Evolutionary conservation across 1,140 invertebrate species (phyloP).

Genomic region (Nomia melanderi): DNA sequence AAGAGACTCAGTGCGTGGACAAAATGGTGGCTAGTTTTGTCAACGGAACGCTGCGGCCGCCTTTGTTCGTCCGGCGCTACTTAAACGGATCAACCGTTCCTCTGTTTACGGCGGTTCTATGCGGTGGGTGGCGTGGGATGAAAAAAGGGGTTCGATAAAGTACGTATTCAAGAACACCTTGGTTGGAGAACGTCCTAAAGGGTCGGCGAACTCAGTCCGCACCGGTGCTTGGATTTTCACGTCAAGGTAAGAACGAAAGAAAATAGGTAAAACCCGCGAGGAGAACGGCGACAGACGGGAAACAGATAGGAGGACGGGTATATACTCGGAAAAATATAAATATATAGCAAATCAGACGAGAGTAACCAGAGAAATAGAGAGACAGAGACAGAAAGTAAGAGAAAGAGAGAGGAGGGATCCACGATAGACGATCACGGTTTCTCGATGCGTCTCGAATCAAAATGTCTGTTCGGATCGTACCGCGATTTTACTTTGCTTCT

Average conservation of each 20-base stretch:
- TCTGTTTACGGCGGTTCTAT: no score
- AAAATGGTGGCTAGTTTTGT: constrained; percentile 33
- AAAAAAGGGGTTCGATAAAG: no score
- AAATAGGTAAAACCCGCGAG: not conserved
- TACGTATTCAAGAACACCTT: no score
- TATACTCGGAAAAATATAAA: not conserved
- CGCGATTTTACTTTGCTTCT: no score
- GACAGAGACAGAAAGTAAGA: constrained; percentile 18
- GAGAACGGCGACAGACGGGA: not conserved
- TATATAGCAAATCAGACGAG: not conserved
- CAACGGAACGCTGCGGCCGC: constrained; percentile 6
- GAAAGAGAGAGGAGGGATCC: constrained; percentile 9
- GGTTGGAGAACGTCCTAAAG: no score
- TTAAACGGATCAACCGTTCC: no score
- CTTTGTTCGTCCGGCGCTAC: constrained; percentile 27
- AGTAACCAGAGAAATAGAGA: constrained; percentile 15
- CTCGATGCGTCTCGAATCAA: no score
- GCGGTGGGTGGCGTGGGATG: no score
- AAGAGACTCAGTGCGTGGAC: constrained; percentile 56
- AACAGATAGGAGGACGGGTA: no score
- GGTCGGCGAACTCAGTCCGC: no score
- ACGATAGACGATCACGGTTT: constrained; percentile 1
- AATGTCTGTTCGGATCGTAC: no score
- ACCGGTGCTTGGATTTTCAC: no score
- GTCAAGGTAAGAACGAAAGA: not conserved